Conservation (phyloP, 2,113 vertebrate genomes). For the Hemiprocne comata region DNA sequence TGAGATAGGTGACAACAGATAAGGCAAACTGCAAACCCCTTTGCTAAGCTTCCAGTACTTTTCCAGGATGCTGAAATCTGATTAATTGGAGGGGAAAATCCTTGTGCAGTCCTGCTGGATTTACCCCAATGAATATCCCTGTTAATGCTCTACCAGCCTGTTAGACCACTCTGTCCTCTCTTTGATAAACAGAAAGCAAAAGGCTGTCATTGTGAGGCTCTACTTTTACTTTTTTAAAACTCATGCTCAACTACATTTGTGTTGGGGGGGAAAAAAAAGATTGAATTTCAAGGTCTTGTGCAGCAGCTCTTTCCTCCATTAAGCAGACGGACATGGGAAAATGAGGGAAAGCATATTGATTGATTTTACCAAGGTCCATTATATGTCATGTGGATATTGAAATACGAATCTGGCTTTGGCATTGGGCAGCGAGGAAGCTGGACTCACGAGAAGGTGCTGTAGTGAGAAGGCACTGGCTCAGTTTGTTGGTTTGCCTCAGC, state of each 20-base stretch:
- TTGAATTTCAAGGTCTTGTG: conserved; percentile 40
- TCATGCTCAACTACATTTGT: background rate
- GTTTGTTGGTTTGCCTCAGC: background rate
- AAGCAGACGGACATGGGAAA: background rate
- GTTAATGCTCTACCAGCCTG: background rate
- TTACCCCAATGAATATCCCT: background rate
- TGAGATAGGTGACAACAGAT: background rate
- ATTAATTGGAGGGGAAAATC: background rate
- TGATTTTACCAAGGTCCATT: conserved; percentile 60
- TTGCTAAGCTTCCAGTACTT: background rate
- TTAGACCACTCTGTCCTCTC: background rate
- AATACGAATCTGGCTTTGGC: conserved; percentile 41
- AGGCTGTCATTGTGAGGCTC: background rate
- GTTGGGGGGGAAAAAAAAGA: background rate
- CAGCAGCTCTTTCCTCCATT: conserved; percentile 62
- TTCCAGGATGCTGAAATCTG: background rate
- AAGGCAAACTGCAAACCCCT: background rate
- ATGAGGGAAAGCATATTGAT: conserved; percentile 49
- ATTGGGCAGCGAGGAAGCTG: background rate
- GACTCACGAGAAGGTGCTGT: background rate
- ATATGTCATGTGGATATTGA: conserved; percentile 9
- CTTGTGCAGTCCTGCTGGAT: background rate
- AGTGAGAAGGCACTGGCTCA: background rate
- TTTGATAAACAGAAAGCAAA: conserved; percentile 5
- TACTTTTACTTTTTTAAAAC: background rate